These are phyloP conservation scores for Tolmerus cingulatus DNA, from an alignment of 2,888 invertebrate genomes.

Conservation along the genomic window DNA sequence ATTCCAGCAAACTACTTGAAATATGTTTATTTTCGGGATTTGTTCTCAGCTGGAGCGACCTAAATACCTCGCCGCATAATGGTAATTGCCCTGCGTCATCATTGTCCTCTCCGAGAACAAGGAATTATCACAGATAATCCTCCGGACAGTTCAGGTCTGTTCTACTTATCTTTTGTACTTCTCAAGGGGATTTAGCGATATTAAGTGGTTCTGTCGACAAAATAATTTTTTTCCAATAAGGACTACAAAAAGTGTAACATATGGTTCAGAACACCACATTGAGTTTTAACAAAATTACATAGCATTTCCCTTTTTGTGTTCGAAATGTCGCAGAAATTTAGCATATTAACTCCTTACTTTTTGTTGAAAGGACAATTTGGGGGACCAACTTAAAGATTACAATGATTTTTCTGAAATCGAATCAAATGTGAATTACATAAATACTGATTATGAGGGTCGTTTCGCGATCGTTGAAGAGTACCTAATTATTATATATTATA, in stretches of 20 bases:
- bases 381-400: too few relatives aligned
- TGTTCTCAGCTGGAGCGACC: background rate
- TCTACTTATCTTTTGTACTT: background rate
- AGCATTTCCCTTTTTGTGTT: too few relatives aligned
- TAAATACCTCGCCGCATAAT: background rate
- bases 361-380: too few relatives aligned
- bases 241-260: background rate
- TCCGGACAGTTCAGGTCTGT: background rate
- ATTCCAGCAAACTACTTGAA: background rate
- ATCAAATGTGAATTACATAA: too few relatives aligned
- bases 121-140: slow-evolving; percentile 7
- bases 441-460: too few relatives aligned
- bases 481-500: too few relatives aligned
- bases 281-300: too few relatives aligned
- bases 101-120: background rate
- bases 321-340: too few relatives aligned
- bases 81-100: background rate
- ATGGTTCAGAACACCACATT: background rate
- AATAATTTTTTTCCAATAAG: background rate
- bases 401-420: too few relatives aligned
- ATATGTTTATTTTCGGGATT: background rate
- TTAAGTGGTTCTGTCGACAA: background rate
- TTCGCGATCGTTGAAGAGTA: too few relatives aligned
- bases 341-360: too few relatives aligned
- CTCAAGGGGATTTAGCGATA: background rate